phyloP scores from a whole-genome alignment of 2,888 invertebrate genomes.

The Oligia latruncula region DNA sequence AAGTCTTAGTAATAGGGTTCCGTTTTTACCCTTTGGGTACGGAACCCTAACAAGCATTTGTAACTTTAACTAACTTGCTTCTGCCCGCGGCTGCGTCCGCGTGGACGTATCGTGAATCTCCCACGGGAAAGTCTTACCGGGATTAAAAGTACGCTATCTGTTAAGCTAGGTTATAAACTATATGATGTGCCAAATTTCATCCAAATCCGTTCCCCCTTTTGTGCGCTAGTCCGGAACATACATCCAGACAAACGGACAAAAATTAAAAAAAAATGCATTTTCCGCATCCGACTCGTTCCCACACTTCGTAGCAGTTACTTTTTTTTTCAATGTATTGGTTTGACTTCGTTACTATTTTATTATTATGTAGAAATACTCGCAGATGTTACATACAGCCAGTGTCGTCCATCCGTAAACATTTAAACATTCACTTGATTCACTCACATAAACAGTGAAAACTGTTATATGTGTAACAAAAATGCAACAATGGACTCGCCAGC shows the following conservation, averaged over 20 bases:
- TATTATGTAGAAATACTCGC: too few species aligned
- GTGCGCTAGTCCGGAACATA: too few species aligned
- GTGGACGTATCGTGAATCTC: not conserved
- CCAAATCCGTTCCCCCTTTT: not conserved
- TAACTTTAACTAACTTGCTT: not conserved
- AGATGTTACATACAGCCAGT: not conserved
- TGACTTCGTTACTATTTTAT: too few species aligned
- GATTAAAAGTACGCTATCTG: not conserved
- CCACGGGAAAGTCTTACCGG: not conserved
- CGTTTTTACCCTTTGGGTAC: too few species aligned
- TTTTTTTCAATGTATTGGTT: not conserved
- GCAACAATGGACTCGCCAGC: constrained; percentile 46
- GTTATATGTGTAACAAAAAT: constrained; percentile 36
- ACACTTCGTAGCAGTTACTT: too few species aligned
- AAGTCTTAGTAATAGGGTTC: too few species aligned
- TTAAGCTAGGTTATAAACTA: not conserved
- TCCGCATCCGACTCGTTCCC: too few species aligned
- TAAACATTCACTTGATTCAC: constrained; percentile 23
- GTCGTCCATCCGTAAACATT: constrained; percentile 30
- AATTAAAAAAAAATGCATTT: too few species aligned
- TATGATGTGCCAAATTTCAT: not conserved
- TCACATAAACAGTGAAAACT: constrained; percentile 41
- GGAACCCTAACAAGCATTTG: not conserved
- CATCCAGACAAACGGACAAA: too few species aligned
- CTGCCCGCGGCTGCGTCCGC: not conserved